A percentile compares a stretch with the other conserved stretches of the same genome.
phyloP scores from a whole-genome alignment of 2,797 vertebrate species.

The Molossus molossus region DNA sequence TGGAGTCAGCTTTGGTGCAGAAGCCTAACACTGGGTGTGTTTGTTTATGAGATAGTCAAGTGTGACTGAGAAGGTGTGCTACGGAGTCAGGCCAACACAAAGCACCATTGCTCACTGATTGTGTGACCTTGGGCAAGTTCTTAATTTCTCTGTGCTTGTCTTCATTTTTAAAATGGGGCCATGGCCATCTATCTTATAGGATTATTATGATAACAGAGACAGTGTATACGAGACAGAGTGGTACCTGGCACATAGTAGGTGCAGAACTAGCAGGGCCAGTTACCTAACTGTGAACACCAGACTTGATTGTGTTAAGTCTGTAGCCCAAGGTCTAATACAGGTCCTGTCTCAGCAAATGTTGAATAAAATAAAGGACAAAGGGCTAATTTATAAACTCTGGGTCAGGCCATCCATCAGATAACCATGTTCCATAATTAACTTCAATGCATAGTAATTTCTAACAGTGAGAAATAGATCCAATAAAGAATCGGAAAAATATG shows the following conservation, averaged over 20 bases:
- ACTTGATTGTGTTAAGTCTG: neutral
- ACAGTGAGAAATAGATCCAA: slow-evolving; percentile 1
- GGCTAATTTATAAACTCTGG: neutral
- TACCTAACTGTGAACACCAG: neutral
- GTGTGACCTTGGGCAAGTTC: neutral
- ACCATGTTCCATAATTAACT: neutral
- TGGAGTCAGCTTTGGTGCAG: neutral
- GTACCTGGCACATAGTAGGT: neutral
- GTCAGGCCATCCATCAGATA: neutral
- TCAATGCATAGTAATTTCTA: neutral
- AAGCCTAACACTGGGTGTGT: neutral
- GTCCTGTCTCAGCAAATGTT: neutral
- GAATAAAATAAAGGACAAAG: neutral
- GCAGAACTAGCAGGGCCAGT: neutral
- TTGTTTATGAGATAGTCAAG: neutral
- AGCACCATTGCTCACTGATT: neutral
- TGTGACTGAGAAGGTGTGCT: neutral
- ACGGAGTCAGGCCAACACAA: neutral
- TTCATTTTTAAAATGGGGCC: slow-evolving; percentile 10
- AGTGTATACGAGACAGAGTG: neutral
- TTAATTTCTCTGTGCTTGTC: neutral
- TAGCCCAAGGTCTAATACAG: neutral
- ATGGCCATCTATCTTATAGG: neutral
- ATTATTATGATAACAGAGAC: neutral
- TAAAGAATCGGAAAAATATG: neutral